Conservation (phyloP, 2,888 invertebrate species). For the Onchidella celtica region DNA sequence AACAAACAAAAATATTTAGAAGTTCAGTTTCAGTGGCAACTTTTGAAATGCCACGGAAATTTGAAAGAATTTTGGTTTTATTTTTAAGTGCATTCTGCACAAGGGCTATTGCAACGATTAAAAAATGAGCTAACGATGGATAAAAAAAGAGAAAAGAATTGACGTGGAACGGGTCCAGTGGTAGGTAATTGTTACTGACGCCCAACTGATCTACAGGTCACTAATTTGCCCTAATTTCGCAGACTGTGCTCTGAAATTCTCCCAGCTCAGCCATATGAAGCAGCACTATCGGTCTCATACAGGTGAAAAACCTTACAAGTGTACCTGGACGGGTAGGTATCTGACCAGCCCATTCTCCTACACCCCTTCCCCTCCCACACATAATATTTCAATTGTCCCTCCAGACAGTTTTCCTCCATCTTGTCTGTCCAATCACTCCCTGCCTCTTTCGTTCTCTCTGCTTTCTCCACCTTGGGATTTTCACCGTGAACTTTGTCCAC, state of each 20-base stretch:
- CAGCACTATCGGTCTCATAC: conserved; percentile 99
- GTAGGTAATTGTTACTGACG: too few species aligned
- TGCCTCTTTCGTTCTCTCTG: not conserved
- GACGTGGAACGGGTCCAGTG: too few species aligned
- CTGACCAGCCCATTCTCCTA: too few species aligned
- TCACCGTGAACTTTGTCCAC: not conserved
- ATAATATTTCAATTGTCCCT: not conserved
- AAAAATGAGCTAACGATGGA: too few species aligned
- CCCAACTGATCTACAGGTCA: conserved; percentile 31
- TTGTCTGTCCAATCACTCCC: not conserved
- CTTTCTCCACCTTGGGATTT: not conserved
- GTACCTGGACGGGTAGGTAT: conserved; percentile 48
- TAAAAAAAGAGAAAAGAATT: too few species aligned
- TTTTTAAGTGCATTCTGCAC: too few species aligned
- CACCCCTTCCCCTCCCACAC: not conserved
- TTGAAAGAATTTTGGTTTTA: too few species aligned
- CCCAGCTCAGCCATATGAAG: conserved; percentile 95
- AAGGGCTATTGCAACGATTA: too few species aligned
- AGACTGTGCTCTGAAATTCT: conserved; percentile 46
- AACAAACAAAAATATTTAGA: too few species aligned
- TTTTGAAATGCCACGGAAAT: too few species aligned
- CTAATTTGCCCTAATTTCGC: conserved; percentile 22
- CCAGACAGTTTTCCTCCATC: too few species aligned
- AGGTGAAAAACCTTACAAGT: conserved; percentile 52
- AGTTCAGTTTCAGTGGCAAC: too few species aligned